Percentiles rank a stretch among this genome's conserved stretches.
Conservation (phyloP, 2,888 invertebrate genomes). For the Caenorhabditis sulstoni region DNA sequence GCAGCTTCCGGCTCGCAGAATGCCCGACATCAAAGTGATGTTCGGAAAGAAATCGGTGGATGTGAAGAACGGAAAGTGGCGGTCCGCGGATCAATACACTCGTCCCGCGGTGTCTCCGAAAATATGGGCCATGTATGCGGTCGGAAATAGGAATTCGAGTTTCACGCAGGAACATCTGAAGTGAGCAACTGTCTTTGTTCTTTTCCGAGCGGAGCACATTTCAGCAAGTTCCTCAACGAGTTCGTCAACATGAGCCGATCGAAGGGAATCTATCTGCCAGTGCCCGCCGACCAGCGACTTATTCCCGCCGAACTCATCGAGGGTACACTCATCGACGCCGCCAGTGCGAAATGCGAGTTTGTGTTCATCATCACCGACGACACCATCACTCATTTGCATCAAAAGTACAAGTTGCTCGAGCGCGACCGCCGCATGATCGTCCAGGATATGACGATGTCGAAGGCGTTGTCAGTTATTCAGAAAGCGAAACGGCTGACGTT, state of each 20-base stretch:
- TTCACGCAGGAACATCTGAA: not conserved
- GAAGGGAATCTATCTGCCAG: slow-evolving; percentile 12
- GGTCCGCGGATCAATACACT: not conserved
- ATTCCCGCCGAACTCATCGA: slow-evolving; percentile 1
- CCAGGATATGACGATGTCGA: slow-evolving; percentile 18
- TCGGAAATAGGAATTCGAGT: not conserved
- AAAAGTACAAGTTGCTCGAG: slow-evolving; percentile 12
- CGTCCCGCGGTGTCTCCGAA: slow-evolving; percentile 13
- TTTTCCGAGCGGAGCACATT: too few relatives aligned
- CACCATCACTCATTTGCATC: slow-evolving; percentile 36
- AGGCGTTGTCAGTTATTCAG: slow-evolving; percentile 25
- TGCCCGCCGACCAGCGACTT: slow-evolving; percentile 11
- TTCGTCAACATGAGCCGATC: slow-evolving; percentile 7
- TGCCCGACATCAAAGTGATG: too few relatives aligned
- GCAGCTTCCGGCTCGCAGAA: too few relatives aligned
- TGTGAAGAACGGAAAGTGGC: slow-evolving; percentile 13
- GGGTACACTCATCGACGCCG: slow-evolving; percentile 4
- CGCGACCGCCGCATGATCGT: slow-evolving; percentile 5
- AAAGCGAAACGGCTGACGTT: slow-evolving; percentile 57
- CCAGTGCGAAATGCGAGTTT: slow-evolving; percentile 30
- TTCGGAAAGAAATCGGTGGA: too few relatives aligned
- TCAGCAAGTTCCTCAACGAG: not conserved
- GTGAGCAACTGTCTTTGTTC: slow-evolving; percentile 5
- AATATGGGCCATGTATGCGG: slow-evolving; percentile 26
- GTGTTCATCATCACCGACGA: slow-evolving; percentile 52